phyloP scores from a whole-genome alignment of 2,113 vertebrate genomes.

The Ardeotis arabs region DNA sequence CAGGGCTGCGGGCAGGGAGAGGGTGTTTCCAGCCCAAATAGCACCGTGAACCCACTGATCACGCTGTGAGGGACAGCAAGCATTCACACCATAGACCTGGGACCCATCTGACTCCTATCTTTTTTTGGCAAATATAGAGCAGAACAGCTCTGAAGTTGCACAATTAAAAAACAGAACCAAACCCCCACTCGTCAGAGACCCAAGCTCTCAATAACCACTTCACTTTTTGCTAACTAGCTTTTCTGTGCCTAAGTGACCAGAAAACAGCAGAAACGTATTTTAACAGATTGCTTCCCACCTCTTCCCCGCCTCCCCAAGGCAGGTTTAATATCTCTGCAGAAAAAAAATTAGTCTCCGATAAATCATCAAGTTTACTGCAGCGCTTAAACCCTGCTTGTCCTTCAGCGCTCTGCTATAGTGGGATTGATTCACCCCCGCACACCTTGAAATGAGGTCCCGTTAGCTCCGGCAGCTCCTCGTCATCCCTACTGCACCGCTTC shows the following conservation, averaged over 20 bases:
- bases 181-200: background rate
- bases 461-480: background rate
- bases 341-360: background rate
- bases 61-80: background rate
- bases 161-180: background rate
- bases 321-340: background rate
- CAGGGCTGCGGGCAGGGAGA: background rate
- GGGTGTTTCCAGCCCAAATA: background rate
- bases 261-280: background rate
- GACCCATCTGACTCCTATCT: rapidly evolving
- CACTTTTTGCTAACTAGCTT: background rate
- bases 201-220: background rate
- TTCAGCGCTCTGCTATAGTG: rapidly evolving
- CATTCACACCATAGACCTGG: no score
- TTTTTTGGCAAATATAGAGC: background rate
- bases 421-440: rapidly evolving
- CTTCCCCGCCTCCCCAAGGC: background rate
- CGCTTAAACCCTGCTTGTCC: background rate
- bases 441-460: background rate
- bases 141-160: background rate
- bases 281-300: background rate
- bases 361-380: background rate
- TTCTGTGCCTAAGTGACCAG: background rate
- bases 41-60: background rate
- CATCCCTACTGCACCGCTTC: rapidly evolving